Evolutionary conservation across 1,140 invertebrate genomes (phyloP), one percentile per base, ranked within the genome.

Genomic region (Phenacoccus solenopsis): DNA sequence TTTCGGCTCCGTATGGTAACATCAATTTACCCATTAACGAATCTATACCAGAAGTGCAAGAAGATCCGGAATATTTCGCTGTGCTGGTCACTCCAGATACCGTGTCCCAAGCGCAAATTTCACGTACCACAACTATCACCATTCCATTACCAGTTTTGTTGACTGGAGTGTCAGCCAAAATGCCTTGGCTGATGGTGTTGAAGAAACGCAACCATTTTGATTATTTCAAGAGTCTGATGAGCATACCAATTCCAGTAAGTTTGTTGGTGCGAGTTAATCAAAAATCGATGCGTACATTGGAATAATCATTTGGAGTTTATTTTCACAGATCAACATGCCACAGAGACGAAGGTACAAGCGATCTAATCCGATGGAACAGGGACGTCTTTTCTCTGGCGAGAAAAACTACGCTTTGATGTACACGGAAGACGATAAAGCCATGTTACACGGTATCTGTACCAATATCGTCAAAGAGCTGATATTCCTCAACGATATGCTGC

Each of bases 1-100:
- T 64, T 4, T 4, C 9, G 25, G 25, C 13, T 25, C 59, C 10
- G 20, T 9, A 24, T 24, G 25, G 20, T 3, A 49, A 4, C 20
- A 16, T 13, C 20, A 64, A 20, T 10, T 10, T 10, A 4, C 5
- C 5, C 16, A 22, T 22, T 20, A 64, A 64, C 59, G 59, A 64
- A 24, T 4, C 59, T 10, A 25, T 20, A 24, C 21, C 16, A 13
- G 30, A 35, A 32, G 30, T 69, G 1, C 28, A 38, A 13, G 71
- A 71, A 32, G 71, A 71, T 32, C 1, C 68, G 5, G 68, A 71
- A 28, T 69, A 69, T 20, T 71, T 71, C 13, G 71, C 68, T 0
- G 68, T 71, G 27, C 28, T 69, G 20, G 56, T 71, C 21, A 71
- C 71, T 13, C 68, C 71, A 10, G 71, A 71, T 0, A 71, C 67